Conservation (phyloP, 1,140 invertebrate genomes). For the Dinoponera quadriceps region DNA sequence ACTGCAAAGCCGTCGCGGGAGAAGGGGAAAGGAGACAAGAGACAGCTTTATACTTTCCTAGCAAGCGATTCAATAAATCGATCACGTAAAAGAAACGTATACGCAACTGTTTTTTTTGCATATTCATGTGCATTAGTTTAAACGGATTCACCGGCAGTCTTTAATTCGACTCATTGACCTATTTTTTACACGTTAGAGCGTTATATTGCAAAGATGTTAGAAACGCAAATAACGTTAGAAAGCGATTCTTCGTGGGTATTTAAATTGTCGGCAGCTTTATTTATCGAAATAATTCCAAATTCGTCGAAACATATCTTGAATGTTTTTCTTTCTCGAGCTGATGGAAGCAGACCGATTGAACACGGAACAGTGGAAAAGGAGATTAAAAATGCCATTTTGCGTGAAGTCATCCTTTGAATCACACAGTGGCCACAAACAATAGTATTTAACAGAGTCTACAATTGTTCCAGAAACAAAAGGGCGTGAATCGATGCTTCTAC, state of each 20-base stretch:
- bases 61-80: constrained; percentile 72
- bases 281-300: background rate
- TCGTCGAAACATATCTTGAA: background rate
- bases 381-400: background rate
- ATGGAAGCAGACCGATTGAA: constrained; percentile 1
- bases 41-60: constrained; percentile 68
- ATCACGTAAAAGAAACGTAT: constrained; percentile 76
- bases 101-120: constrained; percentile 67
- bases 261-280: background rate
- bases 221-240: background rate
- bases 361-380: background rate
- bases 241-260: background rate
- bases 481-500: background rate
- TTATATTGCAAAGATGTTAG: constrained; percentile 1
- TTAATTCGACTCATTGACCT: constrained; percentile 1
- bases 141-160: constrained; percentile 11
- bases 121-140: constrained; percentile 68
- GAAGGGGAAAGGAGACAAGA: constrained; percentile 29
- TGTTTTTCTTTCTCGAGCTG: background rate
- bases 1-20: constrained; percentile 66
- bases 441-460: constrained; percentile 1
- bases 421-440: background rate
- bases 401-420: background rate
- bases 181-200: constrained; percentile 9
- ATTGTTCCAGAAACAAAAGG: background rate